Conservation (phyloP, 2,888 invertebrate genomes). For the Phengaris alcon region DNA sequence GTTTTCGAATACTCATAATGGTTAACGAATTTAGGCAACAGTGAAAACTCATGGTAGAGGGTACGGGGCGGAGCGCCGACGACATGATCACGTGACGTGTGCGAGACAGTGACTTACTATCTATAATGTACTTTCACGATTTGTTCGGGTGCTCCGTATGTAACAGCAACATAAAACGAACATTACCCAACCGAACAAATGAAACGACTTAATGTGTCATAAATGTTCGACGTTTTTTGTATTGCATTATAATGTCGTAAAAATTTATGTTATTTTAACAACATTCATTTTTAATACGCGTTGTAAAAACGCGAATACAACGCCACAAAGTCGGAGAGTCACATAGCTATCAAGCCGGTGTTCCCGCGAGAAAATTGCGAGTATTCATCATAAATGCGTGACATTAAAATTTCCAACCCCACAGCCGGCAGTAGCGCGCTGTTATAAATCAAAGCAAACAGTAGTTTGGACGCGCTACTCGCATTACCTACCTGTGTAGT, state of each 20-base stretch:
- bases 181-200: conserved; percentile 24
- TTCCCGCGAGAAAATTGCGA: conserved; percentile 72
- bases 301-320: conserved; percentile 44
- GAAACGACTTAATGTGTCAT: conserved; percentile 25
- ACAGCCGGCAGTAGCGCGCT: conserved; percentile 55
- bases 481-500: conserved; percentile 43
- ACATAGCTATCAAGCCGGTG: conserved; percentile 56
- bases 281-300: conserved; percentile 37
- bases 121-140: conserved; percentile 22
- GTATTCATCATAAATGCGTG: conserved; percentile 76
- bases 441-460: conserved; percentile 67
- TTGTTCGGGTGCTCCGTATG: not conserved
- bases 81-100: conserved; percentile 55
- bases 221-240: conserved; percentile 26
- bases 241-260: conserved; percentile 26
- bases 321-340: conserved; percentile 46
- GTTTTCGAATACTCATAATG: too few species aligned
- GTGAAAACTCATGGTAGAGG: conserved; percentile 19
- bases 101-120: conserved; percentile 46
- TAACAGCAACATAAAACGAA: conserved; percentile 6
- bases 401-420: conserved; percentile 72
- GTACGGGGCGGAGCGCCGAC: conserved; percentile 34
- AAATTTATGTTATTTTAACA: conserved; percentile 29
- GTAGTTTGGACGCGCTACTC: conserved; percentile 58
- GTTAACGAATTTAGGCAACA: not conserved